These are phyloP conservation scores for Prunella fulvescens DNA, from an alignment of 2,113 vertebrate genomes.

Conservation along the genomic window DNA sequence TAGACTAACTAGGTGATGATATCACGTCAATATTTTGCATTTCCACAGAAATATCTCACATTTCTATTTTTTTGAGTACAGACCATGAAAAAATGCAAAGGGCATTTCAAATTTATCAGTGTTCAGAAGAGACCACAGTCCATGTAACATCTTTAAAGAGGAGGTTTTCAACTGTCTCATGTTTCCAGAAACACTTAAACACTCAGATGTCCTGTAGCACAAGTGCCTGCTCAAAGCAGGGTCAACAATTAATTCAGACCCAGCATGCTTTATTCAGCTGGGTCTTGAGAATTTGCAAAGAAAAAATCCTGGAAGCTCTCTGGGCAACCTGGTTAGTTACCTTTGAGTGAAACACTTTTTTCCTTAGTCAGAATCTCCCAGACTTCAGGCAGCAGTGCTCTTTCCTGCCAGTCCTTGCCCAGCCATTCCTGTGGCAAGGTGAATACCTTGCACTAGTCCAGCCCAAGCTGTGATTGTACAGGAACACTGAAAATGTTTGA, in stretches of 20 bases:
- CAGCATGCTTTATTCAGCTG: neutral
- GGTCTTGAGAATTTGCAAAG: neutral
- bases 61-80: neutral
- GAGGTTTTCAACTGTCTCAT: neutral
- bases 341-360: neutral
- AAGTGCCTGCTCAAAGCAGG: neutral
- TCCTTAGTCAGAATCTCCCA: neutral
- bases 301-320: neutral
- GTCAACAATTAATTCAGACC: neutral
- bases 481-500: neutral
- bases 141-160: neutral
- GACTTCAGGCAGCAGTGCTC: neutral
- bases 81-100: neutral
- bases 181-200: neutral
- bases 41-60: neutral
- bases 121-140: neutral
- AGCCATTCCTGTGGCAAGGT: neutral
- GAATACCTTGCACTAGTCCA: neutral
- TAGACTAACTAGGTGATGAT: conserved; percentile 20
- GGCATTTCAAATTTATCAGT: neutral
- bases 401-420: neutral
- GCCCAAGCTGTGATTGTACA: neutral
- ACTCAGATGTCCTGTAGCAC: neutral
- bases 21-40: neutral
- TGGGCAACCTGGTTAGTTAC: neutral